phyloP scores from a whole-genome alignment of 2,797 vertebrate species.

The Crenichthys baileyi region DNA sequence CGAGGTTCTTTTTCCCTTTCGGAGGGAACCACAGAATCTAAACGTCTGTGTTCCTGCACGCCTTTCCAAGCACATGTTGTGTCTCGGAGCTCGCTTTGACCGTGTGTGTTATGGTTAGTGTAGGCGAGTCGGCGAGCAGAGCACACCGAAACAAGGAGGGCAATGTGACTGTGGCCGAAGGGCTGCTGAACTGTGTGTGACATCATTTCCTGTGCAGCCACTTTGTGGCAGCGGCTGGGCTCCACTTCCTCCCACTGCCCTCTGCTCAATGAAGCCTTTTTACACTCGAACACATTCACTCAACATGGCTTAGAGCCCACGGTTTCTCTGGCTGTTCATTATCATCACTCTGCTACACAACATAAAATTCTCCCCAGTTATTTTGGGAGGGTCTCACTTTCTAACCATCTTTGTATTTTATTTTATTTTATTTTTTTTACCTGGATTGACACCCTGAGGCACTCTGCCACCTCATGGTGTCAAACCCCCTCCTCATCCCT shows the following conservation, averaged over 20 bases:
- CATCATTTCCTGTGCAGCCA: constrained; percentile 84
- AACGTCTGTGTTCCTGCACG: constrained; percentile 70
- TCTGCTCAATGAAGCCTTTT: constrained; percentile 81
- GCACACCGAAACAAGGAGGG: constrained; percentile 77
- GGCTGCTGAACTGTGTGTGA: constrained; percentile 68
- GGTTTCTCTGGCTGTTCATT: constrained; percentile 10
- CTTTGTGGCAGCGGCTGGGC: constrained; percentile 73
- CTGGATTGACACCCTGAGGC: constrained; percentile 16
- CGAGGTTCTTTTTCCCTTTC: constrained; percentile 53
- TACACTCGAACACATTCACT: constrained; percentile 53
- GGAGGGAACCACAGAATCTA: constrained; percentile 67
- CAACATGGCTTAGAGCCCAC: constrained; percentile 30
- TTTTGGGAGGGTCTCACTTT: constrained; percentile 1
- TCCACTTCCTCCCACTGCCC: constrained; percentile 76
- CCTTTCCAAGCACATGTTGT: constrained; percentile 71
- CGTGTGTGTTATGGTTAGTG: constrained; percentile 70
- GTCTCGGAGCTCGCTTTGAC: constrained; percentile 72
- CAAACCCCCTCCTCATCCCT: constrained; percentile 14
- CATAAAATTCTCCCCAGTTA: background rate
- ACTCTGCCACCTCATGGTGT: constrained; percentile 36
- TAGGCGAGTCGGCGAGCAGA: constrained; percentile 38
- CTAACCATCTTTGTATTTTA: background rate
- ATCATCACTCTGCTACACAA: constrained; percentile 3
- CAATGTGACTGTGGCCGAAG: constrained; percentile 74
- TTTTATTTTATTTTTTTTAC: constrained; percentile 3